Evolutionary conservation across 2,888 invertebrate genomes (phyloP).

Genomic region (Acholoe squamosa): DNA sequence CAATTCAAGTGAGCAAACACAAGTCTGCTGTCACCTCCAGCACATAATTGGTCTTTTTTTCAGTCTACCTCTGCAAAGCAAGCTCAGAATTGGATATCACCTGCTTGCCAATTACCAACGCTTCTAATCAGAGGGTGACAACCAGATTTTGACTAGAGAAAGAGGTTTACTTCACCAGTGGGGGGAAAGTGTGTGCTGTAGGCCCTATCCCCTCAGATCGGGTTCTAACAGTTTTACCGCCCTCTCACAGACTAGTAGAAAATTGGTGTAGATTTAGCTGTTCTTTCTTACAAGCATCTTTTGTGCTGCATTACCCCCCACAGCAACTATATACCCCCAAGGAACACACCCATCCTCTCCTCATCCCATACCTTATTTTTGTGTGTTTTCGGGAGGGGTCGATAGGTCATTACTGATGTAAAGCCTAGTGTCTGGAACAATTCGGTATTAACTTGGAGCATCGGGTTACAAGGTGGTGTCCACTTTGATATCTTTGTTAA

Average conservation of each 20-base stretch:
- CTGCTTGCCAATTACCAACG: constrained; percentile 21
- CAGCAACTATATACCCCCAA: neutral
- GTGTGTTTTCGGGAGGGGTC: neutral
- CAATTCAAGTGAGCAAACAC: constrained; percentile 19
- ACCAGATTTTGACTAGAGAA: neutral
- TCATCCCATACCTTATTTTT: neutral
- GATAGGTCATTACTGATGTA: constrained; percentile 24
- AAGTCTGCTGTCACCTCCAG: neutral
- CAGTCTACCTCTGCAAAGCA: neutral
- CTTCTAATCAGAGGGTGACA: neutral
- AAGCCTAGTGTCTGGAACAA: constrained; percentile 17
- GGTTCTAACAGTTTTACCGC: neutral
- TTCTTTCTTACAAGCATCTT: neutral
- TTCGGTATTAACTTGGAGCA: neutral
- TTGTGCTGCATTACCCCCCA: neutral
- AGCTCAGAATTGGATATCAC: constrained; percentile 29
- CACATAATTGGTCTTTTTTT: neutral
- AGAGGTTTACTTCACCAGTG: neutral
- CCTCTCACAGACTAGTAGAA: neutral
- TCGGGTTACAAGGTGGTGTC: neutral
- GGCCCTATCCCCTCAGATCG: neutral
- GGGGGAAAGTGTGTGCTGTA: too few relatives aligned
- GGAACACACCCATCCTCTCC: neutral
- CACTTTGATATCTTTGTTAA: constrained; percentile 58
- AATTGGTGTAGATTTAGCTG: neutral